A percentile compares a stretch with the other conserved stretches of the same genome.
Evolutionary conservation across 2,888 invertebrate species (phyloP).

Genomic region (Euclidia mi): DNA sequence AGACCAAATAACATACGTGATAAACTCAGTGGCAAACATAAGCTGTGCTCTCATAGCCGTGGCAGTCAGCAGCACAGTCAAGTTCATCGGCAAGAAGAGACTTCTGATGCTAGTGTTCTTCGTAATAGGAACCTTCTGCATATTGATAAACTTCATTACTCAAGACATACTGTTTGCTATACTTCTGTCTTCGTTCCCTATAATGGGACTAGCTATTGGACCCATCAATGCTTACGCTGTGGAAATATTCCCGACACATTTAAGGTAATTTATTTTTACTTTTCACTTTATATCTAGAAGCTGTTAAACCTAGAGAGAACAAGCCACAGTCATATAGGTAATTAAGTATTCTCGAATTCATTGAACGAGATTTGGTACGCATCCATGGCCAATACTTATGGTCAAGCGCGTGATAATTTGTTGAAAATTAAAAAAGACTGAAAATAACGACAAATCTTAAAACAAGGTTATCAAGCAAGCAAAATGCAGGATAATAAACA

Average conservation of each 20-base stretch:
- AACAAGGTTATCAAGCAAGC: too few species aligned
- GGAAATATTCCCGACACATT: conserved; percentile 83
- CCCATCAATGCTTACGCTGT: conserved; percentile 84
- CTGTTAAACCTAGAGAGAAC: too few species aligned
- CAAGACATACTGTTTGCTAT: conserved; percentile 76
- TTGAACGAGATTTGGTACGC: too few species aligned
- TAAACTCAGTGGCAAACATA: conserved; percentile 74
- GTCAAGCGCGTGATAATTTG: too few species aligned
- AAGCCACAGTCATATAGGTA: too few species aligned
- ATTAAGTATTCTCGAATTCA: too few species aligned
- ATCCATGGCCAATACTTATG: too few species aligned
- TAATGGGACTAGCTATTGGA: conserved; percentile 78
- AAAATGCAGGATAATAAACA: too few species aligned
- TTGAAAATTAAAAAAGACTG: too few species aligned
- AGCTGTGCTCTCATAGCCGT: conserved; percentile 74
- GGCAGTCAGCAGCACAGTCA: conserved; percentile 73
- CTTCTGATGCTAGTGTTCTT: conserved; percentile 70
- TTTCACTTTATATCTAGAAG: too few species aligned
- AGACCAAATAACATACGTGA: conserved; percentile 73
- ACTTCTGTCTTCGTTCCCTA: conserved; percentile 74
- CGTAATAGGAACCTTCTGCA: conserved; percentile 72
- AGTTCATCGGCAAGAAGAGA: conserved; percentile 79
- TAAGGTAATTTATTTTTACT: conserved; percentile 72
- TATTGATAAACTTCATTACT: conserved; percentile 79
- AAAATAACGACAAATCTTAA: too few species aligned